phyloP scores from a whole-genome alignment of 2,888 invertebrate genomes.

The Patella depressa region DNA sequence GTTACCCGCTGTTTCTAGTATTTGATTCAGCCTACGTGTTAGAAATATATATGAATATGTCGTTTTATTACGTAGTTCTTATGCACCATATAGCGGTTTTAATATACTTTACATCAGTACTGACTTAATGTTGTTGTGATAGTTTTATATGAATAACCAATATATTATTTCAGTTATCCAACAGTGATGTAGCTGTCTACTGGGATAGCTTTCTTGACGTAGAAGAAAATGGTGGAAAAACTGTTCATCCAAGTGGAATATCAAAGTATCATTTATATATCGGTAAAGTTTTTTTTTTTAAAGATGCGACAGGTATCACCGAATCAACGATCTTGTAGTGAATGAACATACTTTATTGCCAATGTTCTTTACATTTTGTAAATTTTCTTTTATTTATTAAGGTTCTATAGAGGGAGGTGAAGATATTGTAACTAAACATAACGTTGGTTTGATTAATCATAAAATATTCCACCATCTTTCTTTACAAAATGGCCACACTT shows the following conservation, averaged over 20 bases:
- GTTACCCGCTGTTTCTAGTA: too few species aligned
- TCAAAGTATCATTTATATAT: slow-evolving; percentile 17
- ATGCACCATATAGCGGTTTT: too few species aligned
- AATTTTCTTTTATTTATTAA: slow-evolving; percentile 20
- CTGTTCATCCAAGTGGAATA: slow-evolving; percentile 17
- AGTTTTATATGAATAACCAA: too few species aligned
- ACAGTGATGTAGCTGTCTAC: slow-evolving; percentile 3
- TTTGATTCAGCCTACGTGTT: too few species aligned
- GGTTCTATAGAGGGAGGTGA: slow-evolving; percentile 42
- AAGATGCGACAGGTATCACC: too few species aligned
- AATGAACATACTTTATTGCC: too few species aligned
- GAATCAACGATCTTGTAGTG: too few species aligned
- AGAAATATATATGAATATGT: too few species aligned
- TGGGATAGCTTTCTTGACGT: slow-evolving; percentile 19
- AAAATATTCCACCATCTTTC: slow-evolving; percentile 40
- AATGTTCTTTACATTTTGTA: background rate
- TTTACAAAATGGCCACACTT: slow-evolving; percentile 45
- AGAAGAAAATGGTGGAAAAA: slow-evolving; percentile 9
- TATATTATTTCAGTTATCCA: slow-evolving; percentile 1
- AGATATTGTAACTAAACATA: slow-evolving; percentile 39
- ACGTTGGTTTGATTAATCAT: slow-evolving; percentile 48
- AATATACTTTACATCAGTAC: too few species aligned
- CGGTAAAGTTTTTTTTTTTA: slow-evolving; percentile 1
- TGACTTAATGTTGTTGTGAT: too few species aligned
- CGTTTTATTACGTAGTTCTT: too few species aligned